These are phyloP conservation scores for Poicephalus gulielmi DNA, from an alignment of 2,113 vertebrate species.

Conservation along the genomic window DNA sequence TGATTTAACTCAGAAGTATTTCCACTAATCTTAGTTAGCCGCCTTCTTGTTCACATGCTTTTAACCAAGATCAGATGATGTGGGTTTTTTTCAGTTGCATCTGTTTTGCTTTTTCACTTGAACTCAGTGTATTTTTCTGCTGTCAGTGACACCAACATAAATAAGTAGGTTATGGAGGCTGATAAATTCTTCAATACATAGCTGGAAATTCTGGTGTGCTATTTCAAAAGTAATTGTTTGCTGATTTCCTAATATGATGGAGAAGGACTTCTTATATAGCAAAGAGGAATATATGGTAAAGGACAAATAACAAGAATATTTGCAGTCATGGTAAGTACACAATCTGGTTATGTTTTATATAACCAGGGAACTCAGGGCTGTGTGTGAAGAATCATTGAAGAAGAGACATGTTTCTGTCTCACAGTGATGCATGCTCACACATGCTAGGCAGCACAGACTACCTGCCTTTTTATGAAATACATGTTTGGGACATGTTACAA, in stretches of 20 bases:
- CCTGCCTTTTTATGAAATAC: neutral
- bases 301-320: neutral
- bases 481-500: neutral
- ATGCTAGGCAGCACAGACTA: neutral
- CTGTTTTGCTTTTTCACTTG: neutral
- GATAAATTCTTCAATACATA: neutral
- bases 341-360: neutral
- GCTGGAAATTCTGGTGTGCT: neutral
- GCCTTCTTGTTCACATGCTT: neutral
- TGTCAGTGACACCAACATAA: neutral
- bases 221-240: neutral
- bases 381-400: neutral
- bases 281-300: neutral
- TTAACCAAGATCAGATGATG: neutral
- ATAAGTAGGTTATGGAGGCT: neutral
- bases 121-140: neutral
- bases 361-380: neutral
- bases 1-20: neutral
- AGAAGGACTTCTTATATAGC: neutral
- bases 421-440: accelerated
- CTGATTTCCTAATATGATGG: neutral
- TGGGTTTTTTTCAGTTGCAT: neutral
- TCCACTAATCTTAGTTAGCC: neutral
- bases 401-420: neutral
- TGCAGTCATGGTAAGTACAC: neutral